Percentiles rank a stretch among this genome's conserved stretches.
phyloP scores from a whole-genome alignment of 2,113 vertebrate species.

The Clinocottus analis region DNA sequence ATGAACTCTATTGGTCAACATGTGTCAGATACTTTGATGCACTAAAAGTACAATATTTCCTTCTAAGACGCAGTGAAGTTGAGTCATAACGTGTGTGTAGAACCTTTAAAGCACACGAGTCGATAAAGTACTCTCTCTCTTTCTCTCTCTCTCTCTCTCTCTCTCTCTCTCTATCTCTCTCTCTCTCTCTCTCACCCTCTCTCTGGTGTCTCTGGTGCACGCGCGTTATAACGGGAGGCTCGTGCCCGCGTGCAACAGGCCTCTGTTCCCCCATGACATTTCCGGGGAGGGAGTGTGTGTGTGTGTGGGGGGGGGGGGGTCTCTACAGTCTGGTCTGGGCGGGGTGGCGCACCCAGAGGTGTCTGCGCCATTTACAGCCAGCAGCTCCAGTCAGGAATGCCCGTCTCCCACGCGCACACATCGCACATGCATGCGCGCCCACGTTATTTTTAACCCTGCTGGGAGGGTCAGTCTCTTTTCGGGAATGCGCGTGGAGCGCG shows the following conservation, averaged over 20 bases:
- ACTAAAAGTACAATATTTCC: neutral
- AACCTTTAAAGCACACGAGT: too few relatives aligned
- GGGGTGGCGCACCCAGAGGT: constrained; percentile 50
- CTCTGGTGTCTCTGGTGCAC: neutral
- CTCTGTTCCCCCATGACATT: too few relatives aligned
- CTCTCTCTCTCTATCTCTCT: too few relatives aligned
- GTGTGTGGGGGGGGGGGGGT: too few relatives aligned
- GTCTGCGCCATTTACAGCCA: constrained; percentile 85
- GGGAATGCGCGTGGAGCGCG: constrained; percentile 76
- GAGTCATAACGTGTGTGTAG: too few relatives aligned
- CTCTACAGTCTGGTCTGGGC: constrained; percentile 28
- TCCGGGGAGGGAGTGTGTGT: too few relatives aligned
- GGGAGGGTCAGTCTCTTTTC: constrained; percentile 79
- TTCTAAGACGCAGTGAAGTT: neutral
- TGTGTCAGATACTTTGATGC: too few relatives aligned
- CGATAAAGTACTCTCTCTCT: too few relatives aligned
- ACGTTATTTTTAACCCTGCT: constrained; percentile 85
- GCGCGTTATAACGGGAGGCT: neutral
- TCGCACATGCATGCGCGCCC: constrained; percentile 73
- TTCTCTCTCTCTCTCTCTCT: too few relatives aligned
- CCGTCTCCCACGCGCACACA: constrained; percentile 68
- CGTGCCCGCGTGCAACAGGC: neutral
- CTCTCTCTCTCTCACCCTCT: too few relatives aligned
- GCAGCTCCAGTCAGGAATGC: constrained; percentile 81
- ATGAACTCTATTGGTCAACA: too few relatives aligned